Base-by-base conservation (phyloP, 37 sponge, comb jelly and placozoan species). In the Beroe forskalii region DNA sequence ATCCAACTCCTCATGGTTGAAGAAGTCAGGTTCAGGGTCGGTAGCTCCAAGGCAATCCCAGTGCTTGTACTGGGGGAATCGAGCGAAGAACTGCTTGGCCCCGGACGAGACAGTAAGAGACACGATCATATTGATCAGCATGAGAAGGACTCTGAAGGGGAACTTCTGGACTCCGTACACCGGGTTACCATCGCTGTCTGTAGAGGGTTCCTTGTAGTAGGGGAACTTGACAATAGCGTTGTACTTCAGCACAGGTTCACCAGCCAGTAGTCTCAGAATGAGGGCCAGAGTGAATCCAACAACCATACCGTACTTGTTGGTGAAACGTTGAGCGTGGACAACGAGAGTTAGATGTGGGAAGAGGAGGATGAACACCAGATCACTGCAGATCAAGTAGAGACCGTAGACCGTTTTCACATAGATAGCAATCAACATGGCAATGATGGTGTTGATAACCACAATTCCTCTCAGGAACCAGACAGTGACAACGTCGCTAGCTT, bases 351-450 rank as follows among this genome's bases (percentile, higher is more conserved):
- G 76, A 33, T 72, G 76, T 32, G 76, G 76, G 76, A 72, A 72
- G 37, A 72, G 76, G 40, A 72, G 76, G 76, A 72, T 72, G 76
- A 72, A 72, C 39, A 72, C 76, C 76, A 72, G 22, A 36, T 72
- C 76, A 72, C 76, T 72, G 76, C 76, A 72, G 31, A 72, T 72
- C 6, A 72, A 27, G 40, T 72, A 72, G 40, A 72, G 76, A 37
- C 76, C 76, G 76, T 72, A 72, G 39, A 72, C 76, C 2, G 76
- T 38, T 22, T 72, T 72, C 6, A 72, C 76, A 36, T 27, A 72
- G 40, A 72, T 72, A 38, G 76, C 76, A 38, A 72, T 72, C 76
- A 72, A 72, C 76, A 72, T 72, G 8, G 76, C 76, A 22, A 72
- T 72, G 27, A 72, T 36, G 27, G 76, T 72, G 76, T 72, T 72